phyloP scores from a whole-genome alignment of 35 echinoderm and acorn worm species.

The Patiria miniata region DNA sequence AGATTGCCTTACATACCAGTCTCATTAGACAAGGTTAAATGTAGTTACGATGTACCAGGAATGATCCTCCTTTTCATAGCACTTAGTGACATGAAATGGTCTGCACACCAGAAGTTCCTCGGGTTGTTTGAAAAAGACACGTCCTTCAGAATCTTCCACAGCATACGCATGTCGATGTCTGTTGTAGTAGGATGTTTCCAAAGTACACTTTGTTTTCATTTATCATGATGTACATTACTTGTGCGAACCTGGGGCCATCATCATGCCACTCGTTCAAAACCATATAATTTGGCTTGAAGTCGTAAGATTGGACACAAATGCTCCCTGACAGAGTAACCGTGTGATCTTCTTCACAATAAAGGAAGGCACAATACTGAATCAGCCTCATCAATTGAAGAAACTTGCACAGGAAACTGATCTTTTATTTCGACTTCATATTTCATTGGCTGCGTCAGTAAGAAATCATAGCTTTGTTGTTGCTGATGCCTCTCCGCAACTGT shows the following conservation, averaged over 20 bases:
- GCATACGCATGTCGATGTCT: slow-evolving; percentile 32
- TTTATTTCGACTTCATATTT: slow-evolving; percentile 17
- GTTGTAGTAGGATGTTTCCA: not conserved
- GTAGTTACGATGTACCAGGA: not conserved
- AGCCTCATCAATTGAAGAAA: slow-evolving; percentile 18
- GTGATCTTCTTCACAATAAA: slow-evolving; percentile 3
- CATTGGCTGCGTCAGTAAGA: not conserved
- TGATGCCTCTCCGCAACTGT: slow-evolving; percentile 32
- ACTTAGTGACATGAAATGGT: slow-evolving; percentile 5
- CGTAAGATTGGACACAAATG: not conserved
- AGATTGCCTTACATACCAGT: no score
- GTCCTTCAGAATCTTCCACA: not conserved
- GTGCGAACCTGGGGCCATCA: not conserved
- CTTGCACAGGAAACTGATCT: not conserved
- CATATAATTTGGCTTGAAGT: slow-evolving; percentile 1
- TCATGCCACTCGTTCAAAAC: slow-evolving; percentile 20
- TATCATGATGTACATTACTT: slow-evolving; percentile 17
- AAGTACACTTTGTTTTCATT: not conserved
- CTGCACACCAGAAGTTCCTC: not conserved
- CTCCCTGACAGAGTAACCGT: not conserved
- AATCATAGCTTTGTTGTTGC: not conserved
- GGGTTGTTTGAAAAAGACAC: not conserved
- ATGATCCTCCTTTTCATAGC: slow-evolving; percentile 4
- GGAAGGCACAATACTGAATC: slow-evolving; percentile 8
- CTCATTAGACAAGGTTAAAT: slow-evolving; percentile 17